These are phyloP conservation scores for Rhinogobius similis DNA, from an alignment of 2,113 vertebrate species.

Conservation along the genomic window DNA sequence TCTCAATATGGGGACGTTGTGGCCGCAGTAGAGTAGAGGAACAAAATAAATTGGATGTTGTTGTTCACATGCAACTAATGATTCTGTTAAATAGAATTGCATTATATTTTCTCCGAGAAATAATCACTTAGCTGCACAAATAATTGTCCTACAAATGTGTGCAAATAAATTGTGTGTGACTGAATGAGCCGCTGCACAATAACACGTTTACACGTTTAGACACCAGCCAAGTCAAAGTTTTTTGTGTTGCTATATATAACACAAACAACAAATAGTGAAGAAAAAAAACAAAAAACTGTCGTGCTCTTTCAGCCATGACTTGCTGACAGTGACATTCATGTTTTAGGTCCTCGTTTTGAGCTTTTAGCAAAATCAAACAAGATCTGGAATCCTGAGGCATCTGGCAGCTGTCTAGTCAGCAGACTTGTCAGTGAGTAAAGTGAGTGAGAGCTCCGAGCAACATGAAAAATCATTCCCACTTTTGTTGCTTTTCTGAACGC, in stretches of 20 bases:
- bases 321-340: neutral
- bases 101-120: neutral
- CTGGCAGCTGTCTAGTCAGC: conserved; percentile 39
- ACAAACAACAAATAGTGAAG: neutral
- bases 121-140: neutral
- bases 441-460: neutral
- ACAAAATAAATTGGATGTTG: neutral
- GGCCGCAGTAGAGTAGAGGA: neutral
- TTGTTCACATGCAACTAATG: neutral
- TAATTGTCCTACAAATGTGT: neutral
- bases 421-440: conserved; percentile 17
- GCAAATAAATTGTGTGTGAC: neutral
- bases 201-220: neutral
- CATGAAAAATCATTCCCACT: conserved; percentile 7
- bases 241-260: neutral
- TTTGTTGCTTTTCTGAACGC: conserved; percentile 16
- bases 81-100: neutral
- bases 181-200: neutral
- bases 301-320: neutral
- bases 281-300: neutral
- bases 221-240: neutral
- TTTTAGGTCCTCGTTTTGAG: neutral
- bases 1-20: neutral
- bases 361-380: conserved; percentile 1
- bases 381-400: conserved; percentile 8